Conservation (phyloP, 1,140 invertebrate species). For the Hylaeus volcanicus region DNA sequence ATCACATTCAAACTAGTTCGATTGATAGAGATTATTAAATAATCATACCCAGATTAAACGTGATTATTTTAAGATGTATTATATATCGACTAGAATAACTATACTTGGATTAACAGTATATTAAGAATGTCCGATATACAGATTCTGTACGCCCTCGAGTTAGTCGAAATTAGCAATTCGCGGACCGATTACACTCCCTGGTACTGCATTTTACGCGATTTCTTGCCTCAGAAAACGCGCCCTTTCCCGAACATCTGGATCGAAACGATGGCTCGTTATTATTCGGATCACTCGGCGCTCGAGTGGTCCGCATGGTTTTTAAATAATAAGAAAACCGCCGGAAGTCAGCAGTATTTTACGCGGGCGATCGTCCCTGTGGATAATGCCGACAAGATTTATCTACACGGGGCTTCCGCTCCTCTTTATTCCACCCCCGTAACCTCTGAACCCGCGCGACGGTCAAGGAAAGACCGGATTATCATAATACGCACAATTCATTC, state of each 20-base stretch:
- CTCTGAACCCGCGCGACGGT: background rate
- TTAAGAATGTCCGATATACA: background rate
- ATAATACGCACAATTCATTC: conserved; percentile 40
- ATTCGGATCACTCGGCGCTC: conserved; percentile 22
- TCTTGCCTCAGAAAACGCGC: conserved; percentile 10
- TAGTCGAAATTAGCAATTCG: too few species aligned
- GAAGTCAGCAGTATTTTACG: conserved; percentile 50
- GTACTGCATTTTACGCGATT: conserved; percentile 14
- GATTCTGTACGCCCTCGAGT: too few species aligned
- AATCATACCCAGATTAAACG: too few species aligned
- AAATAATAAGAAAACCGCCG: conserved; percentile 48
- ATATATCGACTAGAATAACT: too few species aligned
- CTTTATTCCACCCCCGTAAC: background rate
- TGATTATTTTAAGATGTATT: too few species aligned
- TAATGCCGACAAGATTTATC: conserved; percentile 55
- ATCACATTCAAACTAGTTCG: too few species aligned
- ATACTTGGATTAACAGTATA: too few species aligned
- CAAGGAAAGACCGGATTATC: conserved; percentile 38
- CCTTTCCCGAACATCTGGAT: background rate
- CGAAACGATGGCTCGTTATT: conserved; percentile 8
- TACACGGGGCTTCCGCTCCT: conserved; percentile 10
- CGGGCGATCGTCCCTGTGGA: conserved; percentile 6
- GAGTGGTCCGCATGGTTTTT: conserved; percentile 11
- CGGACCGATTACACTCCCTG: too few species aligned
- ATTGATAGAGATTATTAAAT: too few species aligned